Percentiles rank a stretch among this genome's conserved stretches.
These are phyloP conservation scores for Paramuricea clavata DNA, from an alignment of 92 coral and sea anemone genomes.

Conservation along the genomic window DNA sequence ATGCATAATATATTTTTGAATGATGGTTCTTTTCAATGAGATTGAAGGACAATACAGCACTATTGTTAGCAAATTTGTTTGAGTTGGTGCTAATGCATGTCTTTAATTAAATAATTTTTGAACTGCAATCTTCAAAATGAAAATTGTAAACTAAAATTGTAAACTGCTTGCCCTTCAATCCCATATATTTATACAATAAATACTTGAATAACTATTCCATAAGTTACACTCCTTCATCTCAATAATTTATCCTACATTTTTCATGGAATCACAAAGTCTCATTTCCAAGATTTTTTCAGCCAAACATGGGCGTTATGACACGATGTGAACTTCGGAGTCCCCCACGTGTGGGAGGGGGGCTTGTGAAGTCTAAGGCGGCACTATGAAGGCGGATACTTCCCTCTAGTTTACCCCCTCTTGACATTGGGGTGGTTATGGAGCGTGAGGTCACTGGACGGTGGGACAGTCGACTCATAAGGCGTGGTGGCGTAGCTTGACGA, in stretches of 20 bases:
- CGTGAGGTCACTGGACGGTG: slow-evolving; percentile 43
- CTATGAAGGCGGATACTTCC: slow-evolving; percentile 26
- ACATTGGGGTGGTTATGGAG: slow-evolving; percentile 38
- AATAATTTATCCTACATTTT: neutral
- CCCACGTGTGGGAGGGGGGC: slow-evolving; percentile 47
- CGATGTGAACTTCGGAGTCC: slow-evolving; percentile 29
- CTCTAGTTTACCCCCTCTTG: slow-evolving; percentile 45
- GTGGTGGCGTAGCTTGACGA: slow-evolving; percentile 54
- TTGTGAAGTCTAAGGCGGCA: slow-evolving; percentile 13
- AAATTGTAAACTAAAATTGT: neutral
- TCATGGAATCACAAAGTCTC: neutral
- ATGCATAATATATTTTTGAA: too few relatives aligned
- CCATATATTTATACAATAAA: neutral
- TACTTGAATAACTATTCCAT: neutral
- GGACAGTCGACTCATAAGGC: slow-evolving; percentile 32
- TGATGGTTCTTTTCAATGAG: neutral
- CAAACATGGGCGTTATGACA: slow-evolving; percentile 29
- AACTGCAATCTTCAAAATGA: neutral
- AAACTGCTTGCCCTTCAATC: neutral
- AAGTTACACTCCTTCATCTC: neutral
- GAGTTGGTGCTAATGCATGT: too few relatives aligned
- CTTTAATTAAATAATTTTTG: neutral
- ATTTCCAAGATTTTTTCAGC: neutral
- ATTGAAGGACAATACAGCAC: neutral
- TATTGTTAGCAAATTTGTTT: neutral